Base-by-base conservation (phyloP, 2,888 invertebrate species). In the Dicycla oo region DNA sequence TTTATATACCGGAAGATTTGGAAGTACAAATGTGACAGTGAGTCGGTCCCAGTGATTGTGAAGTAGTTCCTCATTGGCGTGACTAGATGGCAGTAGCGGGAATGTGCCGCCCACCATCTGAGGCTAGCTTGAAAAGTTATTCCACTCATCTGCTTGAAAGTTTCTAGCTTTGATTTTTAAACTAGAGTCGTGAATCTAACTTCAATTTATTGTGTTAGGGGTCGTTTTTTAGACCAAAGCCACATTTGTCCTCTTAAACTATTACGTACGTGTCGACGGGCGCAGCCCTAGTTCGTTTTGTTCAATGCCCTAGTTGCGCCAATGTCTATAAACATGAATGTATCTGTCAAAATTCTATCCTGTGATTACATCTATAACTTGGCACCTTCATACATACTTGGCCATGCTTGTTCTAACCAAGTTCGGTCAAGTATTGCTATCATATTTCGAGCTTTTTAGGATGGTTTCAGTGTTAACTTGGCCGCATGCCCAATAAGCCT, bases 21-120 rank as follows among this genome's bases (percentile, higher is more conserved):
- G 87, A 87, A 91, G 91, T 93, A 91, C 91, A 91, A 90, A 92
- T 81, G 73, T 80, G 53, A 84, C 78, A 85, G 81, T 86, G 86
- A 78, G 70, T 66, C 73, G 73, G 73, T 75, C 77, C 87, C 84
- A 84, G 75, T 86, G 76, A 74, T 63, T 75, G 73, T 73, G 65
- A 60, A 51, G 66, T 71, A 79, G 66, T 63, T 77, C 65, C 66
- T 75, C 67, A 58, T 83, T 85, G 80, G 83, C 85, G 85, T 77
- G 68, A 82, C 83, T 82, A 83, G 83, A 72, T 13, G 63, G 73
- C 78, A 53, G 51, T 15, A 43, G 73, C 75, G 80, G 75, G 78
- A 68, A 53, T 69, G 69, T 68, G 65, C 63, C 49, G 54, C 43
- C 65, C 18, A 20, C 40, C 11, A 20, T 47, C 26, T 15, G 34